phyloP scores from a whole-genome alignment of 2,888 invertebrate genomes.

The Lasioglossum oenotherae region DNA sequence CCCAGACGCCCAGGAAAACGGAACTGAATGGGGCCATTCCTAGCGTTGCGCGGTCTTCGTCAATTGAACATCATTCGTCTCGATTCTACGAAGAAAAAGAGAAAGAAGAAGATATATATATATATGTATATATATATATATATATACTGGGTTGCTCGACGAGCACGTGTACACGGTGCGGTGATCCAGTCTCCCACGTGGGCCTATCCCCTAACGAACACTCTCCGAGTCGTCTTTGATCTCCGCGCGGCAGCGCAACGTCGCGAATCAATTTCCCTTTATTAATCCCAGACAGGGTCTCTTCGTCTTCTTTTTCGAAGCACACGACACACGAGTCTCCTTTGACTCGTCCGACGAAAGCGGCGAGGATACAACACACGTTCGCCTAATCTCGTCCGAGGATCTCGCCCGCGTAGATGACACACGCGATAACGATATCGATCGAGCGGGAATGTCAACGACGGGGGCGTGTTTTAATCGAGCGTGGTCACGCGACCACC shows the following conservation, averaged over 20 bases:
- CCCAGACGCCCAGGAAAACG: constrained; percentile 83
- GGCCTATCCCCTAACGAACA: background rate
- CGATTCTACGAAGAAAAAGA: constrained; percentile 70
- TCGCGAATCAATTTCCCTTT: background rate
- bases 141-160: constrained; percentile 40
- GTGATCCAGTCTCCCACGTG: constrained; percentile 42
- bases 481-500: constrained; percentile 34
- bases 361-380: background rate
- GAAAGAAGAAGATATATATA: constrained; percentile 8
- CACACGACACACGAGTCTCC: background rate
- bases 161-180: constrained; percentile 41
- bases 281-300: background rate
- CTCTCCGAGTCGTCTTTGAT: background rate
- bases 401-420: constrained; percentile 1
- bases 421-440: constrained; percentile 32
- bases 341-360: background rate
- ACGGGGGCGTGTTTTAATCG: constrained; percentile 36
- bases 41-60: constrained; percentile 77
- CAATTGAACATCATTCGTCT: constrained; percentile 81
- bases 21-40: constrained; percentile 83
- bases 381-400: background rate
- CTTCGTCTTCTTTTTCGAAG: background rate
- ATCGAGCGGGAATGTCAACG: constrained; percentile 38
- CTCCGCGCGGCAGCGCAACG: background rate
- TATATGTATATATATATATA: background rate